Percentiles rank a stretch among this genome's conserved stretches.
phyloP scores from a whole-genome alignment of 2,113 vertebrate genomes.

The Dasyornis broadbenti region DNA sequence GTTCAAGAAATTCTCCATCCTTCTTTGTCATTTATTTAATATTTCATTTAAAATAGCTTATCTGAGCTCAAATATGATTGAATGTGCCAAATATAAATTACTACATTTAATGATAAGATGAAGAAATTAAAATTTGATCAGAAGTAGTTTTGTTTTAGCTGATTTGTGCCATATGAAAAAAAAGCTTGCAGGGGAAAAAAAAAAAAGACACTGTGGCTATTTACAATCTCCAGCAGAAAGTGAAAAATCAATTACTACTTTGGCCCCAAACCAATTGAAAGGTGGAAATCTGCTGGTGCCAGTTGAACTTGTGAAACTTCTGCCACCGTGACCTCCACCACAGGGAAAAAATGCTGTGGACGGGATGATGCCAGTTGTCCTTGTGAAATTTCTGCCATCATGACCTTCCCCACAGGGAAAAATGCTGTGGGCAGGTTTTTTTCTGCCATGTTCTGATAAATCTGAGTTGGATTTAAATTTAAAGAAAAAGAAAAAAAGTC shows the following conservation, averaged over 20 bases:
- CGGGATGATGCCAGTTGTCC: background rate
- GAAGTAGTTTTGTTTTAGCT: background rate
- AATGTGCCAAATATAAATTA: background rate
- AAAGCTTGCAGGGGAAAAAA: background rate
- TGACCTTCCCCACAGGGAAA: background rate
- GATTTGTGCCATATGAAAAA: background rate
- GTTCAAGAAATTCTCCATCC: background rate
- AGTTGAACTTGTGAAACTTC: conserved; percentile 33
- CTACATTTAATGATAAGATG: background rate
- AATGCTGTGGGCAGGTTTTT: background rate
- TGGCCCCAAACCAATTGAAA: conserved; percentile 5
- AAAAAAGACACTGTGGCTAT: background rate
- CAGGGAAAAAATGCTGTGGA: background rate
- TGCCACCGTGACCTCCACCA: background rate
- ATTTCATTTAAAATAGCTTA: background rate
- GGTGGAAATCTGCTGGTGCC: background rate
- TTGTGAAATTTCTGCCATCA: conserved; percentile 17
- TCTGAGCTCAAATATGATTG: background rate
- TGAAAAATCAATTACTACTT: conserved; percentile 8
- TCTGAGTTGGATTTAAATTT: background rate
- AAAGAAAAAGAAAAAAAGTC: too few relatives aligned
- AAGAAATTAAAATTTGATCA: background rate
- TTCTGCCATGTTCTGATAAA: background rate
- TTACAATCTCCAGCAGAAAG: background rate
- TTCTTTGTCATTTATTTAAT: background rate